These are phyloP conservation scores for Upupa epops DNA, from an alignment of 2,113 vertebrate genomes.

Conservation along the genomic window DNA sequence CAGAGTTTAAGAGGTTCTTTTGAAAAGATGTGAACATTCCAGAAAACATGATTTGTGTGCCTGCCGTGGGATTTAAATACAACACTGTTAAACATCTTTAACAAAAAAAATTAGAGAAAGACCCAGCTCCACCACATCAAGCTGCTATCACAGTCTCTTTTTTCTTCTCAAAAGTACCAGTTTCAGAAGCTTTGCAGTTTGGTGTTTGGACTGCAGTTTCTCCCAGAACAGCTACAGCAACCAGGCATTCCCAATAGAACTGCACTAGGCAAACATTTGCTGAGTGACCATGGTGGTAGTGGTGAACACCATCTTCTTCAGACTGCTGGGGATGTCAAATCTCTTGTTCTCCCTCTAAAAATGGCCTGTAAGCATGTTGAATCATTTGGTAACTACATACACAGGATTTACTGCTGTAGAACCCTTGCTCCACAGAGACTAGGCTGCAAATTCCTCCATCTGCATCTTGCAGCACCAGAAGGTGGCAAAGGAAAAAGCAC, in stretches of 20 bases:
- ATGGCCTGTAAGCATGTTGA: not conserved
- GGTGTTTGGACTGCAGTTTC: not conserved
- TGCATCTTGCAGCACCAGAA: not conserved
- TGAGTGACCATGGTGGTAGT: not conserved
- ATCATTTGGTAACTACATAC: not conserved
- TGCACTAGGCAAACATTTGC: not conserved
- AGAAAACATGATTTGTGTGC: not conserved
- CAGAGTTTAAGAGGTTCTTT: not conserved
- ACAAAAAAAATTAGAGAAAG: not conserved
- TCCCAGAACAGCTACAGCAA: not conserved
- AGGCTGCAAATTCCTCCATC: not conserved
- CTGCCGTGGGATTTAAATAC: rapidly evolving
- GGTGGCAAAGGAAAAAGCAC: not conserved
- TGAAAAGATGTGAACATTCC: not conserved
- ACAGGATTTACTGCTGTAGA: not conserved
- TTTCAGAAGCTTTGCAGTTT: not conserved
- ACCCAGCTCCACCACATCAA: not conserved
- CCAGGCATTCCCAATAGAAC: not conserved
- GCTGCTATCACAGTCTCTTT: not conserved
- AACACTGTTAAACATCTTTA: not conserved
- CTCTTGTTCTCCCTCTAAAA: not conserved
- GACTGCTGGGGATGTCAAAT: not conserved
- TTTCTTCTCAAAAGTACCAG: not conserved
- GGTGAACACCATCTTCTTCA: not conserved
- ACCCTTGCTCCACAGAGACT: not conserved